Conservation (phyloP, 2,888 invertebrate species). For the Mythimna ferrago region DNA sequence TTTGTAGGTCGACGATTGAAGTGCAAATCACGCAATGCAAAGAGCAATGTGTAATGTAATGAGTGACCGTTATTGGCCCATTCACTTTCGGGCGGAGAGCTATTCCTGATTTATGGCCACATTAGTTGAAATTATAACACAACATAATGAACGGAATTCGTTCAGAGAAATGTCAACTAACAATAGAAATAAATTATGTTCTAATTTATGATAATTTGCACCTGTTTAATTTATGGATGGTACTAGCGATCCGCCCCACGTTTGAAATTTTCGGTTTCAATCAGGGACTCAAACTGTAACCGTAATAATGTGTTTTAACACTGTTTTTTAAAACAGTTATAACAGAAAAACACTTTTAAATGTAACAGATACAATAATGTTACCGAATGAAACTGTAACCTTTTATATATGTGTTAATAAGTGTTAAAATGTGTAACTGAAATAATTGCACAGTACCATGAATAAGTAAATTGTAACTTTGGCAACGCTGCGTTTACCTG, state of each 20-base stretch:
- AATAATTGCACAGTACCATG: no score
- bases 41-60: constrained; percentile 9
- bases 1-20: constrained; percentile 49
- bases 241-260: neutral
- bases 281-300: no score
- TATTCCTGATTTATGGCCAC: constrained; percentile 43
- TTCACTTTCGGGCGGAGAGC: constrained; percentile 38
- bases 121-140: constrained; percentile 38
- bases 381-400: no score
- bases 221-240: constrained; percentile 26
- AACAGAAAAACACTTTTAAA: no score
- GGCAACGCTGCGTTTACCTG: no score
- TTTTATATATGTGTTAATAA: no score
- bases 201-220: constrained; percentile 11
- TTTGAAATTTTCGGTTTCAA: no score
- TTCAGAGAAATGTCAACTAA: constrained; percentile 12
- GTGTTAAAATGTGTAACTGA: no score
- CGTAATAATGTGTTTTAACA: no score
- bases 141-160: constrained; percentile 28
- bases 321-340: no score
- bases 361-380: no score
- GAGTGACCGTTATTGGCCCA: constrained; percentile 29
- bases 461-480: no score
- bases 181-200: constrained; percentile 19
- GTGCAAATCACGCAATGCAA: constrained; percentile 42